A percentile compares a stretch with the other conserved stretches of the same genome.
Evolutionary conservation across 2,888 invertebrate species (phyloP).

Genomic region (Protodeltote pygarga): DNA sequence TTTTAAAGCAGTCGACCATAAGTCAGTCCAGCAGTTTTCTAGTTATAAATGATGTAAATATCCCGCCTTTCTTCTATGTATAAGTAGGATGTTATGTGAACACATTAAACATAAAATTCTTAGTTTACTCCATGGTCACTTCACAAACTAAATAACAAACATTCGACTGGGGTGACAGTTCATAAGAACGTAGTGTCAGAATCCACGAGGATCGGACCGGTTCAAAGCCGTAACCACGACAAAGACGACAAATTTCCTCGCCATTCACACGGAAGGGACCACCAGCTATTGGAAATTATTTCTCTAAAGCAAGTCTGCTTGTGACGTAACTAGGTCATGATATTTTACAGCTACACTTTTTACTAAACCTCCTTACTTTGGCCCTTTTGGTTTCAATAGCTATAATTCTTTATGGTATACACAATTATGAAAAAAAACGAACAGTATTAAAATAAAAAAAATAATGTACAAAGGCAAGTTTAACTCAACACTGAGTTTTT

Average conservation of each 20-base stretch:
- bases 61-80: too few relatives aligned
- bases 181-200: conserved; percentile 53
- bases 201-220: conserved; percentile 49
- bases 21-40: too few relatives aligned
- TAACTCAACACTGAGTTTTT: too few relatives aligned
- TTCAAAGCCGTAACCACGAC: conserved; percentile 58
- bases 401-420: too few relatives aligned
- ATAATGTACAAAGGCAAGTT: too few relatives aligned
- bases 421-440: too few relatives aligned
- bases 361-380: conserved; percentile 49
- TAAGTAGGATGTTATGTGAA: too few relatives aligned
- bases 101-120: too few relatives aligned
- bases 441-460: too few relatives aligned
- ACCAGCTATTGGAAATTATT: conserved; percentile 74
- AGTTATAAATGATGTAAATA: too few relatives aligned
- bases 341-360: conserved; percentile 65
- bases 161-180: conserved; percentile 10
- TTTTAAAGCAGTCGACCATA: too few relatives aligned
- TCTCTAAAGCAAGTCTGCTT: conserved; percentile 65
- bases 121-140: too few relatives aligned
- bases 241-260: conserved; percentile 71
- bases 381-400: conserved; percentile 49
- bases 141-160: background rate
- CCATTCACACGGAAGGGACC: conserved; percentile 67
- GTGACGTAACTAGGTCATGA: conserved; percentile 76